Percentiles rank a stretch among this genome's conserved stretches.
Conservation (phyloP, 2,113 vertebrate species). For the Ceyx margarethae region DNA sequence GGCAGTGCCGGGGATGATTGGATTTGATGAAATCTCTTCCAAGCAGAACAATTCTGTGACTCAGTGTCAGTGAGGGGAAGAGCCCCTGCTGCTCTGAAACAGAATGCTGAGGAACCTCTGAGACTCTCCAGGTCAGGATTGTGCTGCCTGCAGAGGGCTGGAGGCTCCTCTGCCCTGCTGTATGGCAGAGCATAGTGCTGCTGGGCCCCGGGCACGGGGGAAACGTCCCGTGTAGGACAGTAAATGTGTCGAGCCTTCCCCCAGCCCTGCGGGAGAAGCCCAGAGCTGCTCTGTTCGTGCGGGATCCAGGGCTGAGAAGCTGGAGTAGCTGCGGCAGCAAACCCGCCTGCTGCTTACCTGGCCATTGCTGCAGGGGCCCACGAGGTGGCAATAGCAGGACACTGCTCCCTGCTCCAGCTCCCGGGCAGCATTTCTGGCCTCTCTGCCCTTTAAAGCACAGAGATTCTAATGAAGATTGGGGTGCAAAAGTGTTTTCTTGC, state of each 20-base stretch:
- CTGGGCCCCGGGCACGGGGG: neutral
- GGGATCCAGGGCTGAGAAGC: accelerated
- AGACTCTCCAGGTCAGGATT: neutral
- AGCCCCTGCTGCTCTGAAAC: neutral
- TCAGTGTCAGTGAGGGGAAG: too few species aligned
- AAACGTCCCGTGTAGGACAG: accelerated
- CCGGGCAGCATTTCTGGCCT: accelerated
- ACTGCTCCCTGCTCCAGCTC: neutral
- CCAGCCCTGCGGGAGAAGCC: neutral
- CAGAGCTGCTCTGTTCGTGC: accelerated
- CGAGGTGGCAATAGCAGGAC: constrained; percentile 62
- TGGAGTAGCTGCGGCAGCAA: accelerated
- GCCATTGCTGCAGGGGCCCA: constrained; percentile 29
- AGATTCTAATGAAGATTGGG: accelerated
- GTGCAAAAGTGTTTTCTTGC: neutral
- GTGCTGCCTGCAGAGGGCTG: neutral
- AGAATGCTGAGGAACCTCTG: neutral
- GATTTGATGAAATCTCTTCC: too few species aligned
- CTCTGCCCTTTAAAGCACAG: neutral
- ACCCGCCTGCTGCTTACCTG: neutral
- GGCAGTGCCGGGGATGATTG: too few species aligned
- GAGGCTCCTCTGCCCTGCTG: neutral
- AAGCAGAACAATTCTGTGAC: too few species aligned
- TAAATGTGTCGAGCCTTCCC: accelerated
- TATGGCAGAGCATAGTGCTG: accelerated